These are phyloP conservation scores for Pocillopora verrucosa DNA, from an alignment of 64 coral and sea anemone species.

Conservation along the genomic window DNA sequence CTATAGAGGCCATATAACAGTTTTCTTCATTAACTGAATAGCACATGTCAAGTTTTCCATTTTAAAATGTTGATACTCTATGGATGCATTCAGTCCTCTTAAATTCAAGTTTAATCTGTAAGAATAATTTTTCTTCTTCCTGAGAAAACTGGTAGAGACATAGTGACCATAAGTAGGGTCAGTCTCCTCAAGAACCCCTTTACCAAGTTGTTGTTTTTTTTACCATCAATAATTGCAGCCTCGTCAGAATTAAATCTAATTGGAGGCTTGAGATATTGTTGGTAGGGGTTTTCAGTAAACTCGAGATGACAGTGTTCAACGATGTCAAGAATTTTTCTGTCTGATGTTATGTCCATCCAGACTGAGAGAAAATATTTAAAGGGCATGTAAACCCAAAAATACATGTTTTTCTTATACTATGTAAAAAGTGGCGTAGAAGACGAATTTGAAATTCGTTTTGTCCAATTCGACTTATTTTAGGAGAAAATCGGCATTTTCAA, in stretches of 20 bases:
- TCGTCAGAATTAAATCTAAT: neutral
- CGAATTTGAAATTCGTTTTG: too few relatives aligned
- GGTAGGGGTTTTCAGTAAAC: too few relatives aligned
- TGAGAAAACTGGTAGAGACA: conserved; percentile 18
- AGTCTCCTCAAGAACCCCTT: conserved; percentile 36
- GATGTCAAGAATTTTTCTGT: too few relatives aligned
- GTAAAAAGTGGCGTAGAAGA: too few relatives aligned
- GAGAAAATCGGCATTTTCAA: too few relatives aligned
- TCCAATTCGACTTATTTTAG: too few relatives aligned
- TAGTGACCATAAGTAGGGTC: conserved; percentile 16
- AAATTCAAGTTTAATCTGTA: conserved; percentile 49
- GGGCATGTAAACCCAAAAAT: too few relatives aligned
- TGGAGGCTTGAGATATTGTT: too few relatives aligned
- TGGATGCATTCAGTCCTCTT: conserved; percentile 43
- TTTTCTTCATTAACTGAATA: conserved; percentile 24
- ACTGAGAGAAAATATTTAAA: too few relatives aligned
- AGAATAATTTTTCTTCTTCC: conserved; percentile 25
- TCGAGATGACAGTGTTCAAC: too few relatives aligned
- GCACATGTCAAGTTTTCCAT: conserved; percentile 39
- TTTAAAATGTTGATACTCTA: conserved; percentile 52
- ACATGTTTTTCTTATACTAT: too few relatives aligned
- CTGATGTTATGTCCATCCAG: too few relatives aligned
- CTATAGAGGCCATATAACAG: conserved; percentile 15
- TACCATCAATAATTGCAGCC: conserved; percentile 25
- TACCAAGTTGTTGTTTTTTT: conserved; percentile 15